Evolutionary conservation across 2,888 invertebrate genomes (phyloP), one percentile per base, ranked within the genome.

Genomic region (Protonemura montana): DNA sequence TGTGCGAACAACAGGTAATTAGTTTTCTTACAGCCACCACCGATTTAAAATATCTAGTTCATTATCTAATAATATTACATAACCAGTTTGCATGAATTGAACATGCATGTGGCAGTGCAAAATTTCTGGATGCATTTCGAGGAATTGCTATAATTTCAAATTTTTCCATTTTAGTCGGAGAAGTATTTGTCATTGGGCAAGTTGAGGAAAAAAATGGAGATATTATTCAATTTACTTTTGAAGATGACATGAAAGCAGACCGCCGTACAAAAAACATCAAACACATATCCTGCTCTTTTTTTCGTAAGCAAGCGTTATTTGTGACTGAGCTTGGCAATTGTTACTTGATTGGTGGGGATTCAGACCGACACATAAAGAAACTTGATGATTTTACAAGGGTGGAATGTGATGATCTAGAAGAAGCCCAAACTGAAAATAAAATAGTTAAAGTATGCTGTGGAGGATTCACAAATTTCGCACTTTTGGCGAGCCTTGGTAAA

Each of bases 361-460:
- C 13, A 7, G 21, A 59, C 26, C 86, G 82, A 0, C 83, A 27
- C 10, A 88, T 89, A 88, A 89, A 88, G 77, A 86, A 88, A 86
- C 28, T 89, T 10, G 87, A 83, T 27, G 86, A 87, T 76, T 87
- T 89, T 86, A 87, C 88, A 16, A 87, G 80, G 10, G 42, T 86
- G n/a, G 89, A 89, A 85, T 78, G 85, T 16, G 35, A 82, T 85
- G 29, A 80, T 30, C 27, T 82, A 42, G 59, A 85, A 41, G 86
- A 85, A 84, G 87, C 87, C 2, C 42, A 85, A 0, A 42, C 41
- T 21, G 25, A 84, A 7, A 90, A 90, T 42, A 88, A 88, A 88
- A 78, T 93, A 29, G 89, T 90, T 27, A 91, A 92, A 87, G 91
- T 94, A 85, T 91, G 91, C 76, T 92, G 92, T 88, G 93, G 93